These are phyloP conservation scores for Alitta virens DNA, from an alignment of 2,888 invertebrate genomes.

Conservation along the genomic window DNA sequence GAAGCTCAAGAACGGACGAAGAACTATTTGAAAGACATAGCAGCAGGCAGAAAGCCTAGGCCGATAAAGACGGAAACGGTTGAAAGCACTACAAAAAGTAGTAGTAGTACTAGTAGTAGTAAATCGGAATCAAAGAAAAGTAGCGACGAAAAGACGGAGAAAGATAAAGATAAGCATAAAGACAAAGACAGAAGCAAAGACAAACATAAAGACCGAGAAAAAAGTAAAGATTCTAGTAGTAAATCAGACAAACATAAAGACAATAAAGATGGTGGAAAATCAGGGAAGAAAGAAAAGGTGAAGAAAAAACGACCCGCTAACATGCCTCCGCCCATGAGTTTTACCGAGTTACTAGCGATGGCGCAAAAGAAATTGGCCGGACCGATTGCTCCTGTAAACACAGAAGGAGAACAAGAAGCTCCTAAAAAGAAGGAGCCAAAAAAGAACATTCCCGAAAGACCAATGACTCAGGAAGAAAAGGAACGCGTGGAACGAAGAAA, in stretches of 20 bases:
- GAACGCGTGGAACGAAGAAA: not conserved
- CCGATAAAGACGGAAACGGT: too few relatives aligned
- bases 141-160: not conserved
- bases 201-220: constrained; percentile 6
- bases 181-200: constrained; percentile 9
- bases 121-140: too few relatives aligned
- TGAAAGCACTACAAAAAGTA: too few relatives aligned
- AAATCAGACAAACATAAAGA: not conserved
- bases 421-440: not conserved
- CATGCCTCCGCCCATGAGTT: constrained; percentile 5
- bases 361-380: constrained; percentile 4
- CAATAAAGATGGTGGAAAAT: not conserved
- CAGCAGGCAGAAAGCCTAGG: too few relatives aligned
- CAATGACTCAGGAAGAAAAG: constrained; percentile 16
- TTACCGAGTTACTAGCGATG: constrained; percentile 3
- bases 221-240: not conserved
- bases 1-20: too few relatives aligned
- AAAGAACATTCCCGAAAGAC: not conserved
- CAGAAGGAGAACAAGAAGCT: not conserved
- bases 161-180: constrained; percentile 5
- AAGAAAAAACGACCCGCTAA: not conserved
- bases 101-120: too few relatives aligned
- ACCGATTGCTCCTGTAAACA: not conserved
- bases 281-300: not conserved
- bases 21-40: too few relatives aligned